Evolutionary conservation across 2,797 vertebrate species (phyloP).

Genomic region (Remorina albescens): DNA sequence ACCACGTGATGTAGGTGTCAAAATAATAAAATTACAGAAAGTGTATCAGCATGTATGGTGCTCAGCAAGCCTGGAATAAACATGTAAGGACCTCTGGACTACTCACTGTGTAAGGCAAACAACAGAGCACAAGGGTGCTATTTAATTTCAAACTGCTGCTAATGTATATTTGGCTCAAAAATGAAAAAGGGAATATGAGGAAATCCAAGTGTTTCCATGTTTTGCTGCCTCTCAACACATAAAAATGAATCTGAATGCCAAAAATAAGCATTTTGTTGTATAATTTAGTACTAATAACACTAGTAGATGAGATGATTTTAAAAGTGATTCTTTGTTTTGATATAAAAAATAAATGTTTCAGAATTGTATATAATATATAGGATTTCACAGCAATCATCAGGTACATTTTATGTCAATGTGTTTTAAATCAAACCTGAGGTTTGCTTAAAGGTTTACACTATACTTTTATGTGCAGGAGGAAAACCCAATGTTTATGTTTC

Average conservation of each 20-base stretch:
- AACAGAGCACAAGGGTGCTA: slow-evolving; percentile 67
- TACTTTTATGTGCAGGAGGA: slow-evolving; percentile 54
- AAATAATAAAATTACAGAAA: slow-evolving; percentile 17
- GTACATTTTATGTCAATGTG: slow-evolving; percentile 57
- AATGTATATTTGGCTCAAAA: slow-evolving; percentile 77
- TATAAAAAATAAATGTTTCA: slow-evolving; percentile 72
- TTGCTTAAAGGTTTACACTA: slow-evolving; percentile 63
- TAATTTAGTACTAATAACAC: slow-evolving; percentile 78
- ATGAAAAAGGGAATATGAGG: slow-evolving; percentile 81
- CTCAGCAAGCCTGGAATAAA: slow-evolving; percentile 47
- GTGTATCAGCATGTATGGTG: slow-evolving; percentile 38
- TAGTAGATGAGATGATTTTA: slow-evolving; percentile 74
- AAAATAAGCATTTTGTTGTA: slow-evolving; percentile 79
- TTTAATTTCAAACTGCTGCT: slow-evolving; percentile 79
- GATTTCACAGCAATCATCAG: slow-evolving; percentile 50
- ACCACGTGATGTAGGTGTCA: slow-evolving; percentile 14
- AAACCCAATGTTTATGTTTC: slow-evolving; percentile 54
- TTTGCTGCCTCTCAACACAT: slow-evolving; percentile 72
- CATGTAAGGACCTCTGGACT: slow-evolving; percentile 50
- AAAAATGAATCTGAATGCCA: slow-evolving; percentile 81
- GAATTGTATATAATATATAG: slow-evolving; percentile 79
- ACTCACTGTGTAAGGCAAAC: slow-evolving; percentile 52
- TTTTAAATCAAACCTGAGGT: slow-evolving; percentile 52
- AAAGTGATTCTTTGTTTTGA: slow-evolving; percentile 80
- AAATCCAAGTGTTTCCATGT: slow-evolving; percentile 69